Evolutionary conservation across 2,797 vertebrate species (phyloP), one percentile per base, ranked within the genome.

Genomic region (Smutsia temminckii): DNA sequence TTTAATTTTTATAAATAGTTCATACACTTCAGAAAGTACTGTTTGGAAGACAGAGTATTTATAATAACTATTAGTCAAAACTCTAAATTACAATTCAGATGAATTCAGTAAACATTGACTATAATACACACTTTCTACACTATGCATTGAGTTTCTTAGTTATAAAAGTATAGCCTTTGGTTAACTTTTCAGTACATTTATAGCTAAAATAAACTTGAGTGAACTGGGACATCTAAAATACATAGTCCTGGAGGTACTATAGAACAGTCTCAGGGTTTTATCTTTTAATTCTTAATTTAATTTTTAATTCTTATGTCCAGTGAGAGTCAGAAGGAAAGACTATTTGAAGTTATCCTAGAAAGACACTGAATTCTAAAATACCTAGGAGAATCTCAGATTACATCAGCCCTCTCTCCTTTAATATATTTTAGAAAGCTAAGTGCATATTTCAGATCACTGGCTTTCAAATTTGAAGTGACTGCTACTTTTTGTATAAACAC

Each of bases 321-420:
- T 79, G 68, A 66, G 29, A 83, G 63, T 96, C 93, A 89, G 93
- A 93, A 97, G 95, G 94, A 97, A 97, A 97, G 95, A 89, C 93
- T 71, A 96, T 93, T 96, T 96, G 68, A 84, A 88, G 86, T 93
- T 96, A 83, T 87, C 80, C 86, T 95, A 94, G 94, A 92, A 95
- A 91, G 83, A 89, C 42, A 64, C 55, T 12, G 89, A 95, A 95
- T 94, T 97, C 93, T 96, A 85, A 87, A 95, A 94, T 89, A 93
- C 93, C 37, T 91, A 10, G 11, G 93, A 96, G 95, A 95, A 64
- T 86, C 95, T 97, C 95, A n/a, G 64, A 53, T 96, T 96, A 85
- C 91, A 29, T 55, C 53, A 88, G 55, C 13, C 27, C 37, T 80
- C 64, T 71, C 90, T 29, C 92, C 92, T 83, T 42, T 51, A 93